Percentiles rank a stretch among this genome's conserved stretches.
These are phyloP conservation scores for Gavialis gangeticus DNA, from an alignment of 2,113 vertebrate species.

Conservation along the genomic window DNA sequence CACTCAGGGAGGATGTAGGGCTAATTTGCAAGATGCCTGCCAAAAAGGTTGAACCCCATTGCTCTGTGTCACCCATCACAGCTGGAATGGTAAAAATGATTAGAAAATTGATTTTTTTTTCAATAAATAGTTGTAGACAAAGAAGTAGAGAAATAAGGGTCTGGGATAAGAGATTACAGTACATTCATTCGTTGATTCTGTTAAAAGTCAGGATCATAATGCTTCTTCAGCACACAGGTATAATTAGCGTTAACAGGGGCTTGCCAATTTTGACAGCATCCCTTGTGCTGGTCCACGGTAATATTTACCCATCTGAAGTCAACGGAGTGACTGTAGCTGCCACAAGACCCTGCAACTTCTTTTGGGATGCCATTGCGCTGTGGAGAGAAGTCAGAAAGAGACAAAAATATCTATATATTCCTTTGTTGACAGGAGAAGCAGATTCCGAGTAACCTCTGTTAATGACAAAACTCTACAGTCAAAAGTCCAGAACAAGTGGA, in stretches of 20 bases:
- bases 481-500: conserved; percentile 12
- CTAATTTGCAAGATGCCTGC: too few species aligned
- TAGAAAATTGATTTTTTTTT: not conserved
- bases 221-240: too few species aligned
- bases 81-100: not conserved
- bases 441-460: not conserved
- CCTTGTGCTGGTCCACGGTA: too few species aligned
- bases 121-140: not conserved
- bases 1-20: too few species aligned
- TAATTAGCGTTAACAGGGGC: not conserved
- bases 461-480: conserved; percentile 27
- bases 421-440: not conserved
- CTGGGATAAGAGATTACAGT: not conserved
- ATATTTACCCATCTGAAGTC: conserved; percentile 85
- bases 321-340: conserved; percentile 94
- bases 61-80: not conserved
- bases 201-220: too few species aligned
- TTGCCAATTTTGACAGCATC: not conserved
- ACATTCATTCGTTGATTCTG: not conserved
- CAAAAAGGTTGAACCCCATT: too few species aligned
- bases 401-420: not conserved
- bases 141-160: not conserved
- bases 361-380: conserved; percentile 66
- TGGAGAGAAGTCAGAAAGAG: not conserved
- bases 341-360: conserved; percentile 86